phyloP scores from a whole-genome alignment of 2,888 invertebrate genomes.

The Limnephilus lunatus region DNA sequence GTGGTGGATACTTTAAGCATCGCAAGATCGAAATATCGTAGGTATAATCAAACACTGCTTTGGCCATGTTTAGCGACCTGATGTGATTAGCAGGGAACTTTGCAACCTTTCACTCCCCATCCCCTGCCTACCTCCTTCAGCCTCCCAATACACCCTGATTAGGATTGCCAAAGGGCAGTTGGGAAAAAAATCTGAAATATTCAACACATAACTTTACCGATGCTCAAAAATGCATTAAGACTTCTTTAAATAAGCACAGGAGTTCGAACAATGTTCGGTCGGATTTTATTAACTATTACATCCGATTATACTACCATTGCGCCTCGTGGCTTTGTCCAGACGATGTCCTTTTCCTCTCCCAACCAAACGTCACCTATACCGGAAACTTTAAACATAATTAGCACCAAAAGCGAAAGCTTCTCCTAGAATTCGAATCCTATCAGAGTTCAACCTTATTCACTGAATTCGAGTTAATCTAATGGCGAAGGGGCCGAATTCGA shows the following conservation, averaged over 20 bases:
- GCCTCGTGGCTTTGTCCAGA: not conserved
- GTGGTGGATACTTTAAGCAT: no score
- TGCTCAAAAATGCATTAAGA: no score
- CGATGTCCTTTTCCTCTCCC: not conserved
- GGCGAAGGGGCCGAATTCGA: not conserved
- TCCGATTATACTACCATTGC: not conserved
- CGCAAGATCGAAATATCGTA: no score
- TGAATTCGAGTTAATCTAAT: not conserved
- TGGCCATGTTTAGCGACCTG: no score
- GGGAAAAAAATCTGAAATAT: no score
- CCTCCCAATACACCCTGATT: no score
- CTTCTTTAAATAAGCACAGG: not conserved
- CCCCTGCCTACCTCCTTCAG: no score
- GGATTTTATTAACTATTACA: not conserved
- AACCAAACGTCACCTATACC: not conserved
- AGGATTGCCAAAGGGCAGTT: no score
- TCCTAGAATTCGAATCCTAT: constrained; percentile 46
- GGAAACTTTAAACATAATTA: constrained; percentile 53
- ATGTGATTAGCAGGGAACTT: no score
- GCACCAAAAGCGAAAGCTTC: constrained; percentile 42
- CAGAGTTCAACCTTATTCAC: constrained; percentile 10
- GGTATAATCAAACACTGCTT: no score
- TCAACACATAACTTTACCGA: no score
- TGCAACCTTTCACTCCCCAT: no score
- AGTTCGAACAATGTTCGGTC: not conserved